Conservation (phyloP, 2,888 invertebrate species). For the Macrophya alboannulata region DNA sequence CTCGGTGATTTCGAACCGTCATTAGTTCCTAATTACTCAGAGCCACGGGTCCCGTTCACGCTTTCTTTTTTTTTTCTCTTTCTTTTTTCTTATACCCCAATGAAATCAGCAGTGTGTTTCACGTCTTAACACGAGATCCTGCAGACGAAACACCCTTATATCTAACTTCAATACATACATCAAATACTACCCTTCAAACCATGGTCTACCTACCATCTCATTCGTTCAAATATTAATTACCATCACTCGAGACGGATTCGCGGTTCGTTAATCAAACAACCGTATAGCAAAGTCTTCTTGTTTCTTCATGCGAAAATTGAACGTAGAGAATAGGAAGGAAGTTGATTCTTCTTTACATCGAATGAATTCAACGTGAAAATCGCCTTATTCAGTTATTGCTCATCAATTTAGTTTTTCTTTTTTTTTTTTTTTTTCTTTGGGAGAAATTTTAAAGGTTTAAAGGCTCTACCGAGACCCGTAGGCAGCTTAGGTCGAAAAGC, state of each 20-base stretch:
- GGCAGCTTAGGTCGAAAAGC: conserved; percentile 30
- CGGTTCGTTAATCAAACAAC: not conserved
- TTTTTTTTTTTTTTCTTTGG: too few species aligned
- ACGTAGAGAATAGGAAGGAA: too few species aligned
- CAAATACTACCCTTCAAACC: not conserved
- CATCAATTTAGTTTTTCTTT: conserved; percentile 24
- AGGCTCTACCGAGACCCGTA: not conserved
- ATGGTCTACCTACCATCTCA: not conserved
- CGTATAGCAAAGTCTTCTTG: not conserved
- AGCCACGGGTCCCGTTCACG: conserved; percentile 1
- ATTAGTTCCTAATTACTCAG: conserved; percentile 39
- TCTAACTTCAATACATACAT: not conserved
- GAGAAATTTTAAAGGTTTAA: not conserved
- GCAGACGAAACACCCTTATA: not conserved
- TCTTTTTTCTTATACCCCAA: not conserved
- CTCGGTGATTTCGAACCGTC: conserved; percentile 29
- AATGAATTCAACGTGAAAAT: not conserved
- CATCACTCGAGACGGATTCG: not conserved
- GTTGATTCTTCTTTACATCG: not conserved
- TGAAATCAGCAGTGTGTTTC: not conserved
- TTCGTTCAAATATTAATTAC: not conserved
- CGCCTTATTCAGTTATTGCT: not conserved
- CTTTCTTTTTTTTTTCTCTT: conserved; percentile 16
- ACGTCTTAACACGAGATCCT: not conserved
- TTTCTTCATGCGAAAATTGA: too few species aligned